Percentiles rank a stretch among this genome's conserved stretches.
These are phyloP conservation scores for Gonocerus acuteangulatus DNA, from an alignment of 2,888 invertebrate genomes.

Conservation along the genomic window DNA sequence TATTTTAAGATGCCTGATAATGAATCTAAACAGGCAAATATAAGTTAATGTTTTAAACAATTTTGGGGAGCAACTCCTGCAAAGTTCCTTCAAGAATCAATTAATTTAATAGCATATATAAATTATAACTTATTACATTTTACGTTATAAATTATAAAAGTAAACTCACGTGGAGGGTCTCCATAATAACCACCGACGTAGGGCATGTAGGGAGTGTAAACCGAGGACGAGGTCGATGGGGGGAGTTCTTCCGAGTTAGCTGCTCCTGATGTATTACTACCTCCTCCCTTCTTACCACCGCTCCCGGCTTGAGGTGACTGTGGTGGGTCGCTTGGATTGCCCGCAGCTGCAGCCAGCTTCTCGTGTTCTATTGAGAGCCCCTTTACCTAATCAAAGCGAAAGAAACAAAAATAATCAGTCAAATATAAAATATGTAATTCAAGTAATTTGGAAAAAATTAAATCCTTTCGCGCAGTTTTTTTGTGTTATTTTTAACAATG, in stretches of 20 bases:
- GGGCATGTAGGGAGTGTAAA: constrained; percentile 23
- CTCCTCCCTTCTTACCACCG: constrained; percentile 25
- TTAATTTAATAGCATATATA: too few species aligned
- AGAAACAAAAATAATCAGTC: not conserved
- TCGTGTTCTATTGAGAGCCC: constrained; percentile 70
- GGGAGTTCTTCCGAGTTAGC: constrained; percentile 7
- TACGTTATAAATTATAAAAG: too few species aligned
- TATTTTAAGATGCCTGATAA: too few species aligned
- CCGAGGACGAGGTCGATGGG: constrained; percentile 24
- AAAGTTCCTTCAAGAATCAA: too few species aligned
- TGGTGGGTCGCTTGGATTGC: constrained; percentile 19
- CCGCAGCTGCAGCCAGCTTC: constrained; percentile 51
- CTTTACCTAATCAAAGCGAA: constrained; percentile 52
- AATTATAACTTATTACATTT: too few species aligned
- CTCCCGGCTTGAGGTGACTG: constrained; percentile 18
- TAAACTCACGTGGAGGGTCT: constrained; percentile 19
- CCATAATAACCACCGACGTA: constrained; percentile 22
- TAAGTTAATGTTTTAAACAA: too few species aligned
- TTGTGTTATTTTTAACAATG: too few species aligned
- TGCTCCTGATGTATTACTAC: constrained; percentile 7
- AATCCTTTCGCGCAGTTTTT: too few species aligned
- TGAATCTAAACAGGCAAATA: too few species aligned
- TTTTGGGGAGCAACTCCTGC: too few species aligned
- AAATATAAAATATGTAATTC: too few species aligned
- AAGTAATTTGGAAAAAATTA: too few species aligned